Percentiles rank a stretch among this genome's conserved stretches.
phyloP scores from a whole-genome alignment of 2,888 invertebrate genomes.

The Xiphydria camelus region DNA sequence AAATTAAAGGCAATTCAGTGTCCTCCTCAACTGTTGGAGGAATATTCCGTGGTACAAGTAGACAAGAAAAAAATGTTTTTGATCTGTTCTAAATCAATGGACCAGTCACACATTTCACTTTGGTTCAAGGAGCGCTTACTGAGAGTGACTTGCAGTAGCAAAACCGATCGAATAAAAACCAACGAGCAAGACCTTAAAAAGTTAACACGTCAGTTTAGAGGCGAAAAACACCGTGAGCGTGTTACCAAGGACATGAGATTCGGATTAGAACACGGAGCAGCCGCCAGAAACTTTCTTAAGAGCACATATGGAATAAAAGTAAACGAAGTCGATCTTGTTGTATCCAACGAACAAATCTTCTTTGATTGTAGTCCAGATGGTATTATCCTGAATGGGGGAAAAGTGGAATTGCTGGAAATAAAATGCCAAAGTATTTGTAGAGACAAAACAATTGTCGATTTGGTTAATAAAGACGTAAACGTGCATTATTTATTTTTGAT shows the following conservation, averaged over 20 bases:
- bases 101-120: constrained; percentile 3
- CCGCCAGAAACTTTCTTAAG: constrained; percentile 5
- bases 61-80: neutral
- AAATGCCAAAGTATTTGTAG: constrained; percentile 12
- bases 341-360: constrained; percentile 9
- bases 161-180: constrained; percentile 19
- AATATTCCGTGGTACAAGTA: constrained; percentile 7
- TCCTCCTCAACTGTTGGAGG: constrained; percentile 1
- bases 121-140: constrained; percentile 13
- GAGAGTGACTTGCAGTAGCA: constrained; percentile 15
- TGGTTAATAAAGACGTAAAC: neutral
- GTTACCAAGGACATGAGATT: constrained; percentile 12
- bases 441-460: constrained; percentile 9
- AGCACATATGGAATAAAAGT: constrained; percentile 5
- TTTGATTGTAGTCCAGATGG: constrained; percentile 15
- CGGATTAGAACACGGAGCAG: neutral
- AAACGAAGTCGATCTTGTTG: constrained; percentile 9
- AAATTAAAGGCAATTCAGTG: constrained; percentile 1
- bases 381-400: constrained; percentile 7
- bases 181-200: constrained; percentile 4
- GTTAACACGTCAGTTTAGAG: constrained; percentile 13
- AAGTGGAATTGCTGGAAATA: constrained; percentile 12
- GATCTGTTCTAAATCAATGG: constrained; percentile 6
- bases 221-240: constrained; percentile 9
- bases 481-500: constrained; percentile 6